A percentile compares a stretch with the other conserved stretches of the same genome.
Evolutionary conservation across 1,140 invertebrate species (phyloP).

Genomic region (Drosophila pruinosa): DNA sequence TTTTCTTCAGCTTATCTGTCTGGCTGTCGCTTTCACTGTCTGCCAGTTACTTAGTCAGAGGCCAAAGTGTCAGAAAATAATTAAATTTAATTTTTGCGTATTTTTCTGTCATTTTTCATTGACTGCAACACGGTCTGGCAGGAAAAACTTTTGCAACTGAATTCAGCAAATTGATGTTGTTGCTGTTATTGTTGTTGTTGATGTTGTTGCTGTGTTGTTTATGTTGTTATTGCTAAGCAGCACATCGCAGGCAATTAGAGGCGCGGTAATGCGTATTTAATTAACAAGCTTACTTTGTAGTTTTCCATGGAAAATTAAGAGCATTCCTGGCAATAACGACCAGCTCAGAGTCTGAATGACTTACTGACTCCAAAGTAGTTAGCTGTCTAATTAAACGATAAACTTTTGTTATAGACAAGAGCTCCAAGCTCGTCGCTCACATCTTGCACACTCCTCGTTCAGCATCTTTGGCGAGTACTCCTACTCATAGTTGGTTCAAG

Average conservation of each 20-base stretch:
- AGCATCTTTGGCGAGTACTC: neutral
- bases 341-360: slow-evolving; percentile 27
- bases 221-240: slow-evolving; percentile 56
- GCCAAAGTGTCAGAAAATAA: slow-evolving; percentile 35
- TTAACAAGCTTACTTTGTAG: slow-evolving; percentile 79
- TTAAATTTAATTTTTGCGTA: slow-evolving; percentile 41
- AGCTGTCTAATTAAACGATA: slow-evolving; percentile 69
- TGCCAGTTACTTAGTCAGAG: slow-evolving; percentile 14
- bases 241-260: slow-evolving; percentile 71
- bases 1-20: slow-evolving; percentile 3
- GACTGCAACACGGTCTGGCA: slow-evolving; percentile 3
- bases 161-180: slow-evolving; percentile 55
- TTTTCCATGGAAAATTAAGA: slow-evolving; percentile 74
- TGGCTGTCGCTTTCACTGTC: slow-evolving; percentile 1
- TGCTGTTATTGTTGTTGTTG: slow-evolving; percentile 11
- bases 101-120: slow-evolving; percentile 22
- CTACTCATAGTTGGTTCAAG: neutral
- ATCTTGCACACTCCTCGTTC: too few relatives aligned
- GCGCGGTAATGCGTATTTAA: slow-evolving; percentile 77
- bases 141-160: slow-evolving; percentile 60
- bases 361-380: slow-evolving; percentile 47
- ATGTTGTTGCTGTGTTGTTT: slow-evolving; percentile 26
- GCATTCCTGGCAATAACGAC: slow-evolving; percentile 51
- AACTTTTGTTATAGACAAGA: slow-evolving; percentile 67
- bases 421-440: neutral